Base-by-base conservation (phyloP, 2,113 vertebrate species). In the Poeciliopsis prolifica region DNA sequence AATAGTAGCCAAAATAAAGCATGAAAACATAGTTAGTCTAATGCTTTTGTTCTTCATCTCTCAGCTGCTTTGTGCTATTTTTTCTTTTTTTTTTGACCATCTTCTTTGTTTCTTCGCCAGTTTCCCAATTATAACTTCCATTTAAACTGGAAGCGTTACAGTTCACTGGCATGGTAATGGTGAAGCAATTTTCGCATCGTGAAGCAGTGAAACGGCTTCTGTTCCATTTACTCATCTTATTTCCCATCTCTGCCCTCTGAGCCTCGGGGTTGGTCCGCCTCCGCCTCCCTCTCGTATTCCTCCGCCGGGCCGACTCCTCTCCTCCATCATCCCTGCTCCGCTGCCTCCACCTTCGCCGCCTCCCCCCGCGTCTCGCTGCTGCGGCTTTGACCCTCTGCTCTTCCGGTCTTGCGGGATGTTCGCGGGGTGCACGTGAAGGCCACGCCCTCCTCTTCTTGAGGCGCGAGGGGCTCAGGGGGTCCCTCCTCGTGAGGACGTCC, bases 401-500 rank as follows among this genome's bases (percentile, higher is more conserved):
- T 70, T 58, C 95, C 28, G 93, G 94, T 95, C 95, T 85, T 85
- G 87, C 37, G 89, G 92, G 87, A 87, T 68, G 66, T 14, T 78
- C 73, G 75, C 87, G 63, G 75, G 48, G 91, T 12, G 92, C 29
- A 95, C 85, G 89, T 93, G 88, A 96, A 95, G 91, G 85, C 92
- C 81, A 95, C 94, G 89, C 80, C 89, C 80, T 86, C 94, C 63
- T 94, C 86, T 91, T 93, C 77, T 87, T 94, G 86, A 82, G 85
- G 19, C 93, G 87, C 33, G 83, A 93, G 90, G 94, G 95, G 77
- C 85, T 85, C 35, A 85, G 75, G 84, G 88, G 14, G 31, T 80
- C 31, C 92, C 88, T 37, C 91, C 82, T 10, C 65, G 93, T 95
- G 79, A 90, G 86, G 82, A 95, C 79, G 89, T 96, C 95, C 90